Conservation (phyloP, 2,113 vertebrate genomes). For the Forbesichthys agassizii region DNA sequence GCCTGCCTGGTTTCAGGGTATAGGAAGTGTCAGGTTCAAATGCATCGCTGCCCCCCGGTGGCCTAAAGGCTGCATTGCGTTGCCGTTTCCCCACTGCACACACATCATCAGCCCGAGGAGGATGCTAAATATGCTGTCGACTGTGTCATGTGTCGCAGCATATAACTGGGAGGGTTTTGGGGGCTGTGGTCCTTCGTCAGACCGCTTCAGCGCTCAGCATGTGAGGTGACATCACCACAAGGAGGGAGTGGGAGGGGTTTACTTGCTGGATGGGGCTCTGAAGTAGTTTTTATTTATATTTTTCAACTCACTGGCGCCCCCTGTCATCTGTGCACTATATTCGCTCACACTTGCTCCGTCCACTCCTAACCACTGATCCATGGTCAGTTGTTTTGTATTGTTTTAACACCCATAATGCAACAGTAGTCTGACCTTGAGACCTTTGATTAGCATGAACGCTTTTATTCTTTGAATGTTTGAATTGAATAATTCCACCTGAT, state of each 20-base stretch:
- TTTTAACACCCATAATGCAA: not conserved
- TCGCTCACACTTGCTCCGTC: constrained; percentile 18
- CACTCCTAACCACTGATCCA: constrained; percentile 41
- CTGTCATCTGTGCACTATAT: constrained; percentile 12
- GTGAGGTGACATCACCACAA: not conserved
- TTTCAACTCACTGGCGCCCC: not conserved
- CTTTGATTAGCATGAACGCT: constrained; percentile 30
- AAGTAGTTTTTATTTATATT: not conserved
- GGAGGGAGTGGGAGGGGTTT: not conserved
- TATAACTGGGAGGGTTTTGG: not conserved
- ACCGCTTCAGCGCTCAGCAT: not conserved
- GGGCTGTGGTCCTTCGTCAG: too few relatives aligned
- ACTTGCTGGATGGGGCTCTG: constrained; percentile 61
- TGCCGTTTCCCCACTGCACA: not conserved
- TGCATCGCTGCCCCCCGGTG: not conserved
- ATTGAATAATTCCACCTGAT: not conserved
- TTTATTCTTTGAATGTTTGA: not conserved
- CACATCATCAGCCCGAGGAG: not conserved
- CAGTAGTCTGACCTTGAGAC: constrained; percentile 34
- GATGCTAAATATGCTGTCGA: not conserved
- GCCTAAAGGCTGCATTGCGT: not conserved
- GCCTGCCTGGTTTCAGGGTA: not conserved
- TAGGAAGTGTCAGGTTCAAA: not conserved
- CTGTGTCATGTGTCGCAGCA: not conserved
- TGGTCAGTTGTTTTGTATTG: constrained; percentile 27